Evolutionary conservation across 2,888 invertebrate species (phyloP).

Genomic region (Amiota communis): DNA sequence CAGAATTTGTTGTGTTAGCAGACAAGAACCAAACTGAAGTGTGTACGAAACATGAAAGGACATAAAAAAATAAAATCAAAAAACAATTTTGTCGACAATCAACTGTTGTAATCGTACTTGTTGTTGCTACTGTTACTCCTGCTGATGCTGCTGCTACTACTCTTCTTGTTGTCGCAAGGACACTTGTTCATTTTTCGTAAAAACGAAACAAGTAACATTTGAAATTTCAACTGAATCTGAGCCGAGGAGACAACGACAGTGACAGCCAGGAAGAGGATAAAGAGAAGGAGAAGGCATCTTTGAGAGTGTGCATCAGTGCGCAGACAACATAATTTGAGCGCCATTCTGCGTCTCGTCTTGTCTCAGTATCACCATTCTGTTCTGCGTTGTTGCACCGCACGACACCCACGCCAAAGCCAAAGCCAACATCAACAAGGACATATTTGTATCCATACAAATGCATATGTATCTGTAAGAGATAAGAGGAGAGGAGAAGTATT

Average conservation of each 20-base stretch:
- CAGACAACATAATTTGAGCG: constrained; percentile 14
- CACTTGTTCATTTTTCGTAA: constrained; percentile 25
- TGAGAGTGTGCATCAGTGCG: constrained; percentile 15
- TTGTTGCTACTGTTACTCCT: not conserved
- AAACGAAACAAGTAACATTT: constrained; percentile 12
- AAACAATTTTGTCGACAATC: constrained; percentile 19
- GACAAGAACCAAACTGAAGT: not conserved
- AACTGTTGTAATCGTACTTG: not conserved
- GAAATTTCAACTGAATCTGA: constrained; percentile 24
- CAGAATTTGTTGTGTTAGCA: not conserved
- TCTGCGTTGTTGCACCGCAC: not conserved
- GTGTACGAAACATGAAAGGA: not conserved
- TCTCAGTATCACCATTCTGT: not conserved
- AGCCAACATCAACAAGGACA: constrained; percentile 4
- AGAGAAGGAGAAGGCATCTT: constrained; percentile 5
- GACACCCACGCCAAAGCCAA: constrained; percentile 2
- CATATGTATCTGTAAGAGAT: not conserved
- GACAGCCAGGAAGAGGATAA: not conserved
- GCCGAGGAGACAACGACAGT: not conserved
- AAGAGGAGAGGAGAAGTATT: not conserved
- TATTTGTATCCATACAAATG: not conserved
- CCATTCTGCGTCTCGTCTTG: not conserved
- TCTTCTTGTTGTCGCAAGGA: constrained; percentile 12
- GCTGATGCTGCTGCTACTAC: not conserved
- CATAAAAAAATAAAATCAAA: not conserved